These are phyloP conservation scores for Diploscapter pachys DNA, from an alignment of 1,140 invertebrate species.

Conservation along the genomic window DNA sequence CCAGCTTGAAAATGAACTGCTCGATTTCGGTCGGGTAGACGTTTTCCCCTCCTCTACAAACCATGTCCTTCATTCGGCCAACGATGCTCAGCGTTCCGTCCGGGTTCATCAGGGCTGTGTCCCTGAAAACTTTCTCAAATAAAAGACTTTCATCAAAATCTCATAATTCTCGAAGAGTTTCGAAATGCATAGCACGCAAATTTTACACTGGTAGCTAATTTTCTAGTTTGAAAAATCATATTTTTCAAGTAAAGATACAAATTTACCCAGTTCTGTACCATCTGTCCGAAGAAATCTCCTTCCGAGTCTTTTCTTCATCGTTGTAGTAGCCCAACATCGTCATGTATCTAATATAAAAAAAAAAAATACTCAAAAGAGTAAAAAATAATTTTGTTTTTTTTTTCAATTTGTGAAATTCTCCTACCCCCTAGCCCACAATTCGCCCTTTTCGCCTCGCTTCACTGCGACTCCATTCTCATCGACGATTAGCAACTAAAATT, in stretches of 20 bases:
- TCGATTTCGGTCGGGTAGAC: slow-evolving; percentile 80
- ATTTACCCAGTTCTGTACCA: slow-evolving; percentile 83
- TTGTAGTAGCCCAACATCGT: slow-evolving; percentile 79
- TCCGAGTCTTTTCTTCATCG: slow-evolving; percentile 75
- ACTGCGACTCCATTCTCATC: slow-evolving; percentile 71
- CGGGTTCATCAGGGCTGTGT: slow-evolving; percentile 72
- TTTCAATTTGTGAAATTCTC: neutral
- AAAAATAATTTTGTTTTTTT: slow-evolving; percentile 4
- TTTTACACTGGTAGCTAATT: neutral
- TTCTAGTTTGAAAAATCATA: slow-evolving; percentile 8
- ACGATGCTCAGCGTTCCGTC: slow-evolving; percentile 76
- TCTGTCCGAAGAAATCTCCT: slow-evolving; percentile 69
- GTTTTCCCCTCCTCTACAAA: slow-evolving; percentile 86
- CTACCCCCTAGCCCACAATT: slow-evolving; percentile 68
- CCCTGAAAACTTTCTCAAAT: slow-evolving; percentile 62
- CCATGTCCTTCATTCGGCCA: slow-evolving; percentile 79
- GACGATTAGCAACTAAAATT: slow-evolving; percentile 62
- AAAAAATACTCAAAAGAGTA: neutral
- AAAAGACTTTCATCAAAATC: too few relatives aligned
- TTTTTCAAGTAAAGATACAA: neutral
- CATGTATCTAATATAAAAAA: slow-evolving; percentile 68
- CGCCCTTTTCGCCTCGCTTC: slow-evolving; percentile 73
- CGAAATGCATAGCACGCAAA: too few relatives aligned
- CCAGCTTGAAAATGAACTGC: slow-evolving; percentile 73
- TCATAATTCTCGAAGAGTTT: too few relatives aligned